Evolutionary conservation across 1,140 invertebrate genomes (phyloP), one percentile per base, ranked within the genome.

Genomic region (Ceratina calcarata): DNA sequence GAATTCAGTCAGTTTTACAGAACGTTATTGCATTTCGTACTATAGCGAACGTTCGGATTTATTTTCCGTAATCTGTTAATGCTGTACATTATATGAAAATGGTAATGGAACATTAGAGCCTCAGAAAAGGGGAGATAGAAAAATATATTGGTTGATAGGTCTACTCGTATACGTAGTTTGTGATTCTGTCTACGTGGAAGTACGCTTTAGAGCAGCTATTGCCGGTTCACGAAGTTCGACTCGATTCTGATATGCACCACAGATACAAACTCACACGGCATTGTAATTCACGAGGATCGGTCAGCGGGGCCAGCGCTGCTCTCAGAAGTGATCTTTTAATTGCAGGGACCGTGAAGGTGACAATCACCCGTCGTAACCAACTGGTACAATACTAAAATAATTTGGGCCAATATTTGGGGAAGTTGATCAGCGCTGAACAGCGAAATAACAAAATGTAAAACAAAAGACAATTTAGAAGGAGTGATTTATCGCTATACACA

Each of bases 341-440:
- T 92, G 8, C 86, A 92, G 91, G 90, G 78, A 93, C 91, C 82
- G 90, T 92, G 84, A 93, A 92, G 89, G 91, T 93, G 89, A 93
- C 91, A 88, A 91, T 92, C 87, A 93, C 86, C 84, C 91, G 88
- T 86, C 90, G 89, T 85, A 91, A 92, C 71, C 89, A 89, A 72
- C 75, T 91, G 88, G 81, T 91, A 90, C 89, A 91, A 85, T 90
- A 90, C 86, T 91, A 89, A 82, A 58, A 45, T 45, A 45, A 83
- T 80, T 60, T 65, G 69, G 71, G 65, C 71, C 61, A 61, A 16
- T 49, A 12, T 51, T 57, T 45, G 37, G 22, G 73, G 37, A 45
- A 69, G 53, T 32, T 61, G 45, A 57, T 60, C 60, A 72, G 62
- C 24, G 55, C 60, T 13, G 66, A 76, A 60, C 27, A 45, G 37